Conservation (phyloP, 2,888 invertebrate species). For the Bursaphelenchus okinawaensis region DNA sequence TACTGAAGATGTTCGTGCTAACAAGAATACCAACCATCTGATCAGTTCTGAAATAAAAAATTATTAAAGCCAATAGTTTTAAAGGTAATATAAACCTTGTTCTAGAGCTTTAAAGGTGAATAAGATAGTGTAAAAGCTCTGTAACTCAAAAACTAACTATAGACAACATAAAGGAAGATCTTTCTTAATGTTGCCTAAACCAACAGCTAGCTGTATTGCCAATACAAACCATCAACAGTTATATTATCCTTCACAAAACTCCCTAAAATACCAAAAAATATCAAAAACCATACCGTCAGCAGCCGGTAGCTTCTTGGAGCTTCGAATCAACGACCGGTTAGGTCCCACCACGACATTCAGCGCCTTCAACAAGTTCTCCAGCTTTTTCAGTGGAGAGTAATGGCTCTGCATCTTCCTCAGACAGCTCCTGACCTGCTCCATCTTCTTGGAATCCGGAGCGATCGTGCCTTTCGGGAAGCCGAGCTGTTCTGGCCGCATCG, state of each 20-base stretch:
- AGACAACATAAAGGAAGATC: too few relatives aligned
- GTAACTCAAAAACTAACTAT: too few relatives aligned
- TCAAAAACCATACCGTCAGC: slow-evolving; percentile 17
- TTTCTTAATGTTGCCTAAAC: too few relatives aligned
- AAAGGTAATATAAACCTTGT: neutral
- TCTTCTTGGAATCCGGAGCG: slow-evolving; percentile 21
- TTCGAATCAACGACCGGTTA: neutral
- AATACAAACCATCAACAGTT: too few relatives aligned
- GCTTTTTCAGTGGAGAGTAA: slow-evolving; percentile 84
- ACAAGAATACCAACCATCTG: slow-evolving; percentile 82
- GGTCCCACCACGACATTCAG: slow-evolving; percentile 27
- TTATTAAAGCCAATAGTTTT: slow-evolving; percentile 15
- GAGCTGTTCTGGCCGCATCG: slow-evolving; percentile 60
- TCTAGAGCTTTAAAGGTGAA: neutral
- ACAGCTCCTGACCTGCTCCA: slow-evolving; percentile 58
- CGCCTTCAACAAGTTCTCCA: slow-evolving; percentile 71
- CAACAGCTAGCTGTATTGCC: too few relatives aligned
- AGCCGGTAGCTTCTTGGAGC: slow-evolving; percentile 9
- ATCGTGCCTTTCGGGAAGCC: slow-evolving; percentile 57
- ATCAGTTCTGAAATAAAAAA: slow-evolving; percentile 59
- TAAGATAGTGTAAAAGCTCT: too few relatives aligned
- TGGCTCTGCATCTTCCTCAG: slow-evolving; percentile 80
- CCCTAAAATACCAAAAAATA: neutral
- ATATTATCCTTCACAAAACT: neutral
- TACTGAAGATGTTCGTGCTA: slow-evolving; percentile 81